Evolutionary conservation across 2,113 vertebrate species (phyloP), one percentile per base, ranked within the genome.

Genomic region (Oenanthe melanoleuca): DNA sequence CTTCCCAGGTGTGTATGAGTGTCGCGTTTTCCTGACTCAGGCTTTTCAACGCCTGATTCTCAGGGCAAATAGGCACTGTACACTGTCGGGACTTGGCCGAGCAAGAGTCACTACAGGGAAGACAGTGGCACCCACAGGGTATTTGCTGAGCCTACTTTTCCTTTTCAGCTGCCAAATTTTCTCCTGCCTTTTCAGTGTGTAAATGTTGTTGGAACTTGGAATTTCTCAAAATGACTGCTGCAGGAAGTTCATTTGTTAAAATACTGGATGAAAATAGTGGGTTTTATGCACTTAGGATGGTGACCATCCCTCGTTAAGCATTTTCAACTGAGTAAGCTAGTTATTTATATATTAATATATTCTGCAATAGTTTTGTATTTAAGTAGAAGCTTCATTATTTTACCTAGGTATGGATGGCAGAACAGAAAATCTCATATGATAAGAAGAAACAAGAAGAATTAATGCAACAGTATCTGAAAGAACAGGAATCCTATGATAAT

Each of bases 401-500:
- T 97, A 75, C 73, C 72, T 95, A 99, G 99, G 99, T 99, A 98
- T 99, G 99, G 99, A 99, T 99, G 96, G 99, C 99, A 31, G 99
- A 99, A 92, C 99, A 99, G 97, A 99, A 99, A 96, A 98, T 99
- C 89, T 99, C 98, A 1, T 99, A 99, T 84, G 99, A 99, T 53
- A 99, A 99, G 97, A 99, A 98, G 96, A 99, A 99, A 96, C 99
- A 99, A 95, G 99, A 99, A 96, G 99, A 99, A 57, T 97, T 99
- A 80, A 99, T 99, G 99, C 98, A 99, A 90, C 99, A 99, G 5
- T 99, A 99, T 77, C 92, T 99, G 93, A 99, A 99, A 96, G 99
- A 99, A 91, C 99, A 99, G 96, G 99, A 99, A 23, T 99, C 98
- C 4, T 99, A 99, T 96, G 99, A 99, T 97, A 99, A 99, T 95